Evolutionary conservation across 2,797 vertebrate species (phyloP).

Genomic region (Carcharodon carcharias): DNA sequence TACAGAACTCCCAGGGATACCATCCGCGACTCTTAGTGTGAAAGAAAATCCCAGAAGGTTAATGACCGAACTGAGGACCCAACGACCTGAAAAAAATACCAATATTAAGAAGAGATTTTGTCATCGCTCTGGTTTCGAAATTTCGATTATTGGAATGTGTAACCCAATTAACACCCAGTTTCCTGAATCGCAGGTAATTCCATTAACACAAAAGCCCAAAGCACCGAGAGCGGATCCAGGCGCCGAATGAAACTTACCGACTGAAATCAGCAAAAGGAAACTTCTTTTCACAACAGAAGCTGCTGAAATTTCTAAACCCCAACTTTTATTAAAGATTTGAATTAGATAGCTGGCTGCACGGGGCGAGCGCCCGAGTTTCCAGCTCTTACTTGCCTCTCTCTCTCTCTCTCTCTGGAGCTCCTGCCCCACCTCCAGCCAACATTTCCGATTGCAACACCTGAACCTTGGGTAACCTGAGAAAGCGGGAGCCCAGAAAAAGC

Average conservation of each 20-base stretch:
- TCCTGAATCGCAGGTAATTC: background rate
- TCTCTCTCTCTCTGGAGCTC: no score
- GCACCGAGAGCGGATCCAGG: no score
- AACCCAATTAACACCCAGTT: background rate
- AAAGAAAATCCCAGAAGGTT: background rate
- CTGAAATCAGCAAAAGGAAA: background rate
- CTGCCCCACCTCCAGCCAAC: background rate
- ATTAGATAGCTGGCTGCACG: background rate
- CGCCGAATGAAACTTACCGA: background rate
- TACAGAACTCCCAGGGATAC: background rate
- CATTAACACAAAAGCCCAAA: no score
- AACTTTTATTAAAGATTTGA: background rate
- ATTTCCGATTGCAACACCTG: background rate
- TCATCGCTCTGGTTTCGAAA: background rate
- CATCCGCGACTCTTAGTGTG: background rate
- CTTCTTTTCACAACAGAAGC: no score
- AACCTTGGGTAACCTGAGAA: background rate
- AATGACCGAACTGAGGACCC: background rate
- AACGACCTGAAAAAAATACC: background rate
- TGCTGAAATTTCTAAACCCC: background rate
- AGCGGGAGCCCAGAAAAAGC: background rate
- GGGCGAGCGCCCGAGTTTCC: no score
- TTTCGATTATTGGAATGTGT: background rate
- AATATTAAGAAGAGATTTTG: background rate
- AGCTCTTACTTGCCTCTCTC: no score